Percentiles rank a stretch among this genome's conserved stretches.
These are phyloP conservation scores for Scotopteryx bipunctaria DNA, from an alignment of 2,888 invertebrate genomes.

Conservation along the genomic window DNA sequence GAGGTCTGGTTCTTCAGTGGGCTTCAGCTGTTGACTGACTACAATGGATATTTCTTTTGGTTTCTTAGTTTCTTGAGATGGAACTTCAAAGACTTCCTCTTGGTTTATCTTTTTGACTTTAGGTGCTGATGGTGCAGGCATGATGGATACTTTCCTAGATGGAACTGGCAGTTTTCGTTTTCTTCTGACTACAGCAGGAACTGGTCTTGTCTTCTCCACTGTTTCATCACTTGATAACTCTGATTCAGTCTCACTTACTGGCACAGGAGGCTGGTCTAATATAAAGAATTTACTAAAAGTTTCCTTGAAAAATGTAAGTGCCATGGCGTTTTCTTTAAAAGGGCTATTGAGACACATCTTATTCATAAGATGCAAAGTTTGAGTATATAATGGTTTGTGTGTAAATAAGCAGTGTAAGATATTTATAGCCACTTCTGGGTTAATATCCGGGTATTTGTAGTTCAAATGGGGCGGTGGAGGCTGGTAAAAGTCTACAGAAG, in stretches of 20 bases:
- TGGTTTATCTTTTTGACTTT: slow-evolving; percentile 62
- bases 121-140: slow-evolving; percentile 46
- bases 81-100: slow-evolving; percentile 72
- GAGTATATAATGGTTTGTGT: slow-evolving; percentile 92
- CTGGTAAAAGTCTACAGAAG: slow-evolving; percentile 86
- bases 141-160: slow-evolving; percentile 58
- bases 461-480: slow-evolving; percentile 89
- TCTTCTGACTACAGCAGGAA: slow-evolving; percentile 59
- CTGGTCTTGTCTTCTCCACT: slow-evolving; percentile 45
- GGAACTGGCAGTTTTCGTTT: slow-evolving; percentile 63
- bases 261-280: slow-evolving; percentile 50
- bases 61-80: slow-evolving; percentile 50
- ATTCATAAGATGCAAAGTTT: slow-evolving; percentile 96
- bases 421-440: slow-evolving; percentile 87
- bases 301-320: slow-evolving; percentile 62
- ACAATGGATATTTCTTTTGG: slow-evolving; percentile 73
- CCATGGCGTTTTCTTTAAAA: slow-evolving; percentile 83
- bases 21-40: slow-evolving; percentile 65
- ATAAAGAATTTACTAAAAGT: slow-evolving; percentile 57
- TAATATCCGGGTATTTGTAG: slow-evolving; percentile 92
- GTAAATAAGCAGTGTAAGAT: slow-evolving; percentile 89
- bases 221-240: slow-evolving; percentile 73
- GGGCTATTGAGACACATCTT: slow-evolving; percentile 95
- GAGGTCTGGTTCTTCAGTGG: slow-evolving; percentile 61
- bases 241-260: slow-evolving; percentile 68